phyloP scores from a whole-genome alignment of 2,797 vertebrate genomes.

The Xenentodon cancila region DNA sequence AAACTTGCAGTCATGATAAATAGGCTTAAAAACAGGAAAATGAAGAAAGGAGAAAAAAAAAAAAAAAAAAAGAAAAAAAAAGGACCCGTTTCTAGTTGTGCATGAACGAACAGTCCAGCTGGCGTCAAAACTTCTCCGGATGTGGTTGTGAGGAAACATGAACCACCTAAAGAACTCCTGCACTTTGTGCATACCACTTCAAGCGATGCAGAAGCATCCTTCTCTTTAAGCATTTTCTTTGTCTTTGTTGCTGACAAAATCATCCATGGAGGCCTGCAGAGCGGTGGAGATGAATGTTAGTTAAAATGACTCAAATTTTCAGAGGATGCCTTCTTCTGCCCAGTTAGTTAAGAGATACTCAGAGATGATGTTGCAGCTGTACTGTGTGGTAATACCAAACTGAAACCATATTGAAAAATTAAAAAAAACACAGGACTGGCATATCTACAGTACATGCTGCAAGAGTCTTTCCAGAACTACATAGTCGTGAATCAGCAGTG shows the following conservation, averaged over 20 bases:
- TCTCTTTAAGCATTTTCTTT: constrained; percentile 64
- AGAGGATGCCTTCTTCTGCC: too few species aligned
- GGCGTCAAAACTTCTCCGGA: too few species aligned
- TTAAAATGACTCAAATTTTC: neutral
- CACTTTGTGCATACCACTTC: constrained; percentile 62
- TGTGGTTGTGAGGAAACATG: neutral
- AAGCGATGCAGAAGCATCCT: neutral
- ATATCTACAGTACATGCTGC: too few species aligned
- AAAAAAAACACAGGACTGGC: too few species aligned
- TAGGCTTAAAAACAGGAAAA: too few species aligned
- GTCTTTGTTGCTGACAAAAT: constrained; percentile 72
- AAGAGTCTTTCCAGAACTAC: neutral
- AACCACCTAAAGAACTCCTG: constrained; percentile 15
- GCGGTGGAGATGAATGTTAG: constrained; percentile 7
- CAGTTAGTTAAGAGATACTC: too few species aligned
- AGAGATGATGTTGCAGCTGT: too few species aligned
- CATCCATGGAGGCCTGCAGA: constrained; percentile 78
- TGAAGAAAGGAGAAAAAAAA: constrained; percentile 7
- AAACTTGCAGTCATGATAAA: constrained; percentile 35
- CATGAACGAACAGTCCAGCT: constrained; percentile 22
- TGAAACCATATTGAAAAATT: too few species aligned
- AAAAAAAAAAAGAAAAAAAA: constrained; percentile 11
- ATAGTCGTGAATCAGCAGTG: neutral
- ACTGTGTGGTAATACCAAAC: too few species aligned
- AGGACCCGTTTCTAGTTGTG: neutral